phyloP scores from a whole-genome alignment of 2,888 invertebrate species.

The Hetaerina titia region DNA sequence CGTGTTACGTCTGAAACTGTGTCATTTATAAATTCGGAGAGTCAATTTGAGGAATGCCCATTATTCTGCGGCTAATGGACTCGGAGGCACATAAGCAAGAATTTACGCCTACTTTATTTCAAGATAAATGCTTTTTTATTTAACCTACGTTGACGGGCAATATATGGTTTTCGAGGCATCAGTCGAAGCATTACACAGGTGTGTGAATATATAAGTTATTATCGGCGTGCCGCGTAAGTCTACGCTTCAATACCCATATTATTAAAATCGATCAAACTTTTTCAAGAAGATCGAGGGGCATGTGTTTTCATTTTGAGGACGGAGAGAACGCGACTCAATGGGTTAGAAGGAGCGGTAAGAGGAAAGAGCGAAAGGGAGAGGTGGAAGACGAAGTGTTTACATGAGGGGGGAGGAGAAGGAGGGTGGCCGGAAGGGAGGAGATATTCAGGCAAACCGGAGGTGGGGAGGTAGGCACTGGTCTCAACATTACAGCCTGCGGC shows the following conservation, averaged over 20 bases:
- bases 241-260: not conserved
- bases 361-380: not conserved
- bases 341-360: not conserved
- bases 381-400: not conserved
- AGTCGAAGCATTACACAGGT: not conserved
- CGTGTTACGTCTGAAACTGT: too few species aligned
- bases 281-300: not conserved
- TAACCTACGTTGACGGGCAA: too few species aligned
- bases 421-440: not conserved
- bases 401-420: not conserved
- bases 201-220: not conserved
- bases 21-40: too few species aligned
- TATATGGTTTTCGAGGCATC: too few species aligned
- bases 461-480: not conserved
- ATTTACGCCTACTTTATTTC: too few species aligned
- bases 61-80: too few species aligned
- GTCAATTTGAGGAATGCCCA: too few species aligned
- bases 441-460: not conserved
- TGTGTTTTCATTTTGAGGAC: not conserved
- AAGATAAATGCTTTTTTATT: too few species aligned
- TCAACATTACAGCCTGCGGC: not conserved
- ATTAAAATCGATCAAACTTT: slow-evolving; percentile 8
- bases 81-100: too few species aligned
- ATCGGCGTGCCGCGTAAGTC: not conserved
- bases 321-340: not conserved